These are phyloP conservation scores for Cebidichthys violaceus DNA, from an alignment of 2,113 vertebrate species.

Conservation along the genomic window DNA sequence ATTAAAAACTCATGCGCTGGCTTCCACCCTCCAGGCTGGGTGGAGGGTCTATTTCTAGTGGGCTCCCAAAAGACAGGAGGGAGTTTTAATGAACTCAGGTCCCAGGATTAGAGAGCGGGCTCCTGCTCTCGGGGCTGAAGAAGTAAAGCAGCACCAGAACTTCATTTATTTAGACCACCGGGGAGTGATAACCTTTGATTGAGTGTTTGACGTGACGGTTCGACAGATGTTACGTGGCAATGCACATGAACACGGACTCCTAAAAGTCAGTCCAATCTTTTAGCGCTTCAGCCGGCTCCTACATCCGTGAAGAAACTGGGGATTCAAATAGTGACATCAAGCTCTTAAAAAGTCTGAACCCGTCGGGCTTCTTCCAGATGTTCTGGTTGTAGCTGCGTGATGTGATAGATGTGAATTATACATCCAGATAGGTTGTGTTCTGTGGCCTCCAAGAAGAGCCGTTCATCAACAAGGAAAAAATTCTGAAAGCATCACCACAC, in stretches of 20 bases:
- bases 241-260: not conserved
- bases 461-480: not conserved
- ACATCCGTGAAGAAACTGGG: not conserved
- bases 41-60: slow-evolving; percentile 68
- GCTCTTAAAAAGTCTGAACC: not conserved
- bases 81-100: slow-evolving; percentile 72
- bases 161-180: slow-evolving; percentile 48
- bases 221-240: slow-evolving; percentile 38
- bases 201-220: slow-evolving; percentile 40
- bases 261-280: slow-evolving; percentile 21
- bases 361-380: too few relatives aligned
- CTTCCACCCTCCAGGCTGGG: slow-evolving; percentile 46
- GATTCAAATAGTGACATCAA: not conserved
- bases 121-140: slow-evolving; percentile 28
- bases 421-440: not conserved
- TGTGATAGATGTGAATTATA: not conserved
- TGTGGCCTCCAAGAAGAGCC: not conserved
- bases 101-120: slow-evolving; percentile 50
- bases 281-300: not conserved
- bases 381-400: not conserved
- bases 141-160: slow-evolving; percentile 22
- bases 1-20: slow-evolving; percentile 72
- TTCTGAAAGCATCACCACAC: not conserved
- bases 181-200: slow-evolving; percentile 35
- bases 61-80: slow-evolving; percentile 43